Evolutionary conservation across 2,888 invertebrate species (phyloP).

Genomic region (Latrodectus hesperus): DNA sequence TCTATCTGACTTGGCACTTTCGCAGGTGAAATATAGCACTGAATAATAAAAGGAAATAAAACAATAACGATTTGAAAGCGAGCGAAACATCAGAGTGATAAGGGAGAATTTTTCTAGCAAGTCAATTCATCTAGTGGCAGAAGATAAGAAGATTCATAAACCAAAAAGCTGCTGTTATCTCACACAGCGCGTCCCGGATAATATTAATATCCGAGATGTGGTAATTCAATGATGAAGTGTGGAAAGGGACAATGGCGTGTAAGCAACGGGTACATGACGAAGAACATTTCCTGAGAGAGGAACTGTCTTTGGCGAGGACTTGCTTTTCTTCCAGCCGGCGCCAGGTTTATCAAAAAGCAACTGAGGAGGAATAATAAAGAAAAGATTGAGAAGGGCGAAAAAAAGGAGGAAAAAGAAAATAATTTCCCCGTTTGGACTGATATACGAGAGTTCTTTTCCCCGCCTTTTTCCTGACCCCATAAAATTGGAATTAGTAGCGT

Average conservation of each 20-base stretch:
- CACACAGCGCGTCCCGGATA: not conserved
- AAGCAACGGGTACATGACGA: not conserved
- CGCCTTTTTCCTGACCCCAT: not conserved
- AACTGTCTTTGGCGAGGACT: slow-evolving; percentile 2
- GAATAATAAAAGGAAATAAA: no score
- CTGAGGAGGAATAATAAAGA: not conserved
- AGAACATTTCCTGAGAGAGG: not conserved
- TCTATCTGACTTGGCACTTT: no score
- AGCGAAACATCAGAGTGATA: no score
- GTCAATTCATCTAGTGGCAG: not conserved
- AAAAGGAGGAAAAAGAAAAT: not conserved
- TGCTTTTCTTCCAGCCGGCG: not conserved
- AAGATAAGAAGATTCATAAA: slow-evolving; percentile 2
- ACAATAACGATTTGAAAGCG: no score
- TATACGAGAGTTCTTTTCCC: not conserved
- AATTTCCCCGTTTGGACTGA: not conserved
- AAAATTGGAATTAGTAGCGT: slow-evolving; percentile 2
- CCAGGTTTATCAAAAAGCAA: slow-evolving; percentile 5
- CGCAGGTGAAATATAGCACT: no score
- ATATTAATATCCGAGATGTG: slow-evolving; percentile 1
- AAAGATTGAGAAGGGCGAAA: not conserved
- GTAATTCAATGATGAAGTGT: not conserved
- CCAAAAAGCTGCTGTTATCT: not conserved
- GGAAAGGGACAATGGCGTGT: not conserved
- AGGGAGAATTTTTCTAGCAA: no score